Base-by-base conservation (phyloP, 2,113 vertebrate species). In the Mirounga angustirostris region DNA sequence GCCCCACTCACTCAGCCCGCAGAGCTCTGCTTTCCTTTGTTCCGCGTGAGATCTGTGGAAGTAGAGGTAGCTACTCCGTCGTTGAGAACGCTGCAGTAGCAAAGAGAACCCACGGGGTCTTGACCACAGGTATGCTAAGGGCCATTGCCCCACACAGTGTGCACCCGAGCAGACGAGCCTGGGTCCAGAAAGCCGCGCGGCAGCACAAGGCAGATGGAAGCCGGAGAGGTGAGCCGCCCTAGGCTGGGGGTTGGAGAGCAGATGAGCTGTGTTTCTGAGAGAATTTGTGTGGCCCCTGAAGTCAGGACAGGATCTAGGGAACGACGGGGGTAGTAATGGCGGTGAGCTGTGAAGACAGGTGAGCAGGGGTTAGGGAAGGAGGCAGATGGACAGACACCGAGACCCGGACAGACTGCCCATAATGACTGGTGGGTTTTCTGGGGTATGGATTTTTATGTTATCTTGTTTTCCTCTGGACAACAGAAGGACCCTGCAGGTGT, bases 61-160 rank as follows among this genome's bases (percentile, higher is more conserved):
- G 52, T 56, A 36, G n/a, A 80, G n/a, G n/a, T 10, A 18, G 40
- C 61, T 54, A 10, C 59, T 13, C 33, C 21, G 30, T 12, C 4
- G 1, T 24, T 15, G 28, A 30, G 61, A 50, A 15, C 54, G 19
- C 19, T 36, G 28, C n/a, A 36, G 19, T 18, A 18, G 22, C 9
- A 13, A 43, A 0, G 80, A 71, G 86, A 26, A 6, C 36, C 71
- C 24, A 15, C 7, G 7, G 54, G 22, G 10, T 16, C 71, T 13
- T 21, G 14, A 28, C 4, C 74, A 58, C 15, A 40, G 73, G 9
- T 22, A 9, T 3, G 26, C 33, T 0, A 10, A 33, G 54, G 65
- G 18, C 36, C 30, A 0, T 69, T 24, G 15, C 3, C 40, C 59
- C 4, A 4, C 30, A 2, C 0, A 13, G 7, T 11, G 6, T 28